phyloP scores from a whole-genome alignment of 2,113 vertebrate genomes.

The Hiodon tergisus region DNA sequence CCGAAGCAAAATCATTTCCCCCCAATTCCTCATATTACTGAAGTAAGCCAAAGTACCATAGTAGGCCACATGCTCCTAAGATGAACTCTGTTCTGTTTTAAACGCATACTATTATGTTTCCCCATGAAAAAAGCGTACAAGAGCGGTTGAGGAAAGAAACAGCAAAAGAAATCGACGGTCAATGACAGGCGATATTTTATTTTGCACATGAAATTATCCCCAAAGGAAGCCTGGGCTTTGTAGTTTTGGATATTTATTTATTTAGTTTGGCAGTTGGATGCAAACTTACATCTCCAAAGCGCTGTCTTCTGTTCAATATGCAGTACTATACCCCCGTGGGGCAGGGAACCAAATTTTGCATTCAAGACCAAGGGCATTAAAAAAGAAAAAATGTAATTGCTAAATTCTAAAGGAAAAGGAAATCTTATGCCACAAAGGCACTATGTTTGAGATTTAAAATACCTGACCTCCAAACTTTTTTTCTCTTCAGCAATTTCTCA shows the following conservation, averaged over 20 bases:
- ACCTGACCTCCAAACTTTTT: constrained; percentile 31
- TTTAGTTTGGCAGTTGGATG: background rate
- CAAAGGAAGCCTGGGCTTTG: constrained; percentile 1
- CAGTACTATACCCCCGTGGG: constrained; percentile 9
- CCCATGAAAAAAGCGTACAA: background rate
- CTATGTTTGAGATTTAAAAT: constrained; percentile 17
- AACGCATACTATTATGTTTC: background rate
- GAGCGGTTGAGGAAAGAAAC: background rate
- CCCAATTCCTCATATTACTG: too few species aligned
- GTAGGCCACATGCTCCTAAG: too few species aligned
- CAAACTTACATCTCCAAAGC: constrained; percentile 19
- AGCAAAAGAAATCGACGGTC: too few species aligned
- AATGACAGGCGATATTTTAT: background rate
- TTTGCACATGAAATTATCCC: background rate
- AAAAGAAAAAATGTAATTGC: constrained; percentile 13
- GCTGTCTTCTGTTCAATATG: constrained; percentile 11
- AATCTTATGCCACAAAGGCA: constrained; percentile 18
- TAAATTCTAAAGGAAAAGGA: constrained; percentile 27
- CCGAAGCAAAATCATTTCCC: too few species aligned
- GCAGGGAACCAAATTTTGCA: constrained; percentile 25
- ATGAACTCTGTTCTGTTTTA: background rate
- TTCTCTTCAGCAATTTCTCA: constrained; percentile 13
- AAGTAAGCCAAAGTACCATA: too few species aligned
- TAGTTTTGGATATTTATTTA: constrained; percentile 14
- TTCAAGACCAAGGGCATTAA: constrained; percentile 4